Evolutionary conservation across 2,113 vertebrate species (phyloP), one percentile per base, ranked within the genome.

Genomic region (Perca fluviatilis): DNA sequence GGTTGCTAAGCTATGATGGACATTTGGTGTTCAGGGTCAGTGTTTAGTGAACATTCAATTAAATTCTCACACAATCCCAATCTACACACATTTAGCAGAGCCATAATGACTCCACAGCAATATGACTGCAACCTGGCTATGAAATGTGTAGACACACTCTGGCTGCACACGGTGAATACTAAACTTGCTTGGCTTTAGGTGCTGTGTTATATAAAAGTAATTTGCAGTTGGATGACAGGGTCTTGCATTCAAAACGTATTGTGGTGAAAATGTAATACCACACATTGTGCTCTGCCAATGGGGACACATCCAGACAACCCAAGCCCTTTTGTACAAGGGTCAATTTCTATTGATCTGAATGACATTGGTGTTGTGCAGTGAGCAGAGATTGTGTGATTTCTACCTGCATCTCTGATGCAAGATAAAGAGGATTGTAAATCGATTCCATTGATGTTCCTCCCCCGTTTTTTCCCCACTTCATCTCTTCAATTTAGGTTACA

Each of bases 361-460:
- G 92, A 93, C 92, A 91, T 85, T 85, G 88, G 85, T 89, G 91
- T 86, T 93, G 91, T 88, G 87, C 83, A 58, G 83, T 56, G 87
- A 86, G 81, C 84, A 88, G 83, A 93, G 91, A 94, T 92, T 82
- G 92, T 89, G 84, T 86, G 92, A 93, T 94, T 93, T 93, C 90
- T 83, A 90, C 84, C 79, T 89, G 86, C 79, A 30, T 74, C 87
- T 90, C 88, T 51, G 87, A 92, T 91, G 90, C 76, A 84, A 94
- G 92, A 94, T 92, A 94, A 93, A 91, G 90, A 89, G 90, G 88
- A 90, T 90, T 87, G 89, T 92, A 88, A 92, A 94, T 95, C 92
- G 56, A 95, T 95, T 90, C 79, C 64, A 92, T 93, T 92, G 93
- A 94, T 87, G 90, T 86, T 40, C 56, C 78, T 61, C 75, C 49